Conservation (phyloP, 2,888 invertebrate genomes). For the Sinodicranocentrus sp. region DNA sequence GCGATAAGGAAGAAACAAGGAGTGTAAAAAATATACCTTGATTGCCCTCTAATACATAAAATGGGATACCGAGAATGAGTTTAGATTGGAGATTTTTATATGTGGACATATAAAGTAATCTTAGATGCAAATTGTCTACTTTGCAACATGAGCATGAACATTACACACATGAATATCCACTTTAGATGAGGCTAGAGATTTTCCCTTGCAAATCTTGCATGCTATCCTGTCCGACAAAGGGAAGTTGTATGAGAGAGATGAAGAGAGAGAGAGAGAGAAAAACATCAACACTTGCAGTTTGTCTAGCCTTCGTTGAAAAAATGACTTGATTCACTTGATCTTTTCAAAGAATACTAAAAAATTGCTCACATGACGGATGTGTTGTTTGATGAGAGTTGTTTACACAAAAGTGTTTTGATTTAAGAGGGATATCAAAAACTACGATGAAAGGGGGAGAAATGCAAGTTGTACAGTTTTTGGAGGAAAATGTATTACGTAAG, state of each 20-base stretch:
- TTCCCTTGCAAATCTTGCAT: neutral
- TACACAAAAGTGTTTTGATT: too few relatives aligned
- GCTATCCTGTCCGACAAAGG: constrained; percentile 28
- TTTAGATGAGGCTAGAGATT: constrained; percentile 30
- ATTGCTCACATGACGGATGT: neutral
- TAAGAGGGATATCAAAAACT: too few relatives aligned
- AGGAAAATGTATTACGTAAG: too few relatives aligned
- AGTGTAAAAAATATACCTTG: constrained; percentile 22
- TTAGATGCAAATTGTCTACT: neutral
- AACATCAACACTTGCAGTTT: neutral
- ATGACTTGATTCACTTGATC: constrained; percentile 2
- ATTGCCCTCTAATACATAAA: neutral
- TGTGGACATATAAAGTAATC: neutral
- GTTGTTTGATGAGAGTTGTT: neutral
- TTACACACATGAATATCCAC: constrained; percentile 28
- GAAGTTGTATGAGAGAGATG: too few relatives aligned
- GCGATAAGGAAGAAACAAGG: constrained; percentile 39
- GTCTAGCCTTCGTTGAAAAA: neutral
- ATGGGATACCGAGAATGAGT: constrained; percentile 36
- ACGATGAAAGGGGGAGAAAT: too few relatives aligned
- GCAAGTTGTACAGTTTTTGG: too few relatives aligned
- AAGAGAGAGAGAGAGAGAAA: too few relatives aligned
- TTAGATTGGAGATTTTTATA: constrained; percentile 24
- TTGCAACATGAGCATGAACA: neutral
- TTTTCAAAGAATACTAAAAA: neutral